These are phyloP conservation scores for Halcyon smyrnensis DNA, from an alignment of 2,797 vertebrate species.

Conservation along the genomic window DNA sequence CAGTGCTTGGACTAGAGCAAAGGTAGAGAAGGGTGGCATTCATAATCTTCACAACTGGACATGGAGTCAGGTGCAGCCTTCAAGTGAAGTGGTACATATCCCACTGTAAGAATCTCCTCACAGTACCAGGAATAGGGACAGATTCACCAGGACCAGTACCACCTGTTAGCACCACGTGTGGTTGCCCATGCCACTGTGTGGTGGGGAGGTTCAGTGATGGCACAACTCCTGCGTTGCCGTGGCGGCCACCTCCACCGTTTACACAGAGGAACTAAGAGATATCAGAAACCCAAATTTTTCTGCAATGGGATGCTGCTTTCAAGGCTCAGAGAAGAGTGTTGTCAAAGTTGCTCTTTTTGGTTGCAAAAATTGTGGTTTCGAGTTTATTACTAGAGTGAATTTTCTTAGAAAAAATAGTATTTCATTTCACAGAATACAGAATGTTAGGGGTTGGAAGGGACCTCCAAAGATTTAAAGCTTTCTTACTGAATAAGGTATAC, in stretches of 20 bases:
- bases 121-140: not conserved
- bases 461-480: not conserved
- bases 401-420: conserved; percentile 5
- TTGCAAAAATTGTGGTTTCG: conserved; percentile 2
- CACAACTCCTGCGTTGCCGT: fast-evolving
- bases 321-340: conserved; percentile 40
- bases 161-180: not conserved
- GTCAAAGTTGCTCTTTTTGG: not conserved
- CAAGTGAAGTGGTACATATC: not conserved
- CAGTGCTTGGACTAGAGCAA: not conserved
- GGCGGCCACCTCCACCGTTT: not conserved
- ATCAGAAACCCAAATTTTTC: conserved; percentile 54
- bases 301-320: conserved; percentile 18
- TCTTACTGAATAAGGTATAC: not conserved
- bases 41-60: not conserved
- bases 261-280: not conserved
- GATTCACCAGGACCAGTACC: not conserved
- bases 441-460: no score
- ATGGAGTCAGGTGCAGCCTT: not conserved
- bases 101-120: not conserved
- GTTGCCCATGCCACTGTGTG: fast-evolving
- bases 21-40: not conserved
- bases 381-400: conserved; percentile 24
- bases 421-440: not conserved
- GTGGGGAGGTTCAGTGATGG: not conserved